Base-by-base conservation (phyloP, 2,797 vertebrate genomes). In the Syndactyla subalaris region DNA sequence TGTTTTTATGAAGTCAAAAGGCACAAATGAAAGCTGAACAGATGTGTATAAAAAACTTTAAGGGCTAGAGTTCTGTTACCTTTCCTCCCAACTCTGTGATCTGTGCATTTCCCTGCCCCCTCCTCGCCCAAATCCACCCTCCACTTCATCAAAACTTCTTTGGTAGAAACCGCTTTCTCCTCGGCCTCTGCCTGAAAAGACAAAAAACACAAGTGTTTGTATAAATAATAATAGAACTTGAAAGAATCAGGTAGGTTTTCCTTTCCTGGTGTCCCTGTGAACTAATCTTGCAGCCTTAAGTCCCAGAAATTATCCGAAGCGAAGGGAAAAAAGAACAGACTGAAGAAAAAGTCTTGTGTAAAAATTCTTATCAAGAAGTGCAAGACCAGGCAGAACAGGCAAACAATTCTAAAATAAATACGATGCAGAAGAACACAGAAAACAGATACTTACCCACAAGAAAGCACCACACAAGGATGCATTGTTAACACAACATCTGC, bases 121-220 rank as follows among this genome's bases (percentile, higher is more conserved):
- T 97, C 99, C 99, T 94, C 99, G 98, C 92, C 99, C 99, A 98
- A 99, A 99, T 90, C 99, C 98, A 95, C 98, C 99, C 97, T 99
- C 99, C 91, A 99, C 99, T 96, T 99, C 99, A 95, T 99, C 99
- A 98, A 99, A 99, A 98, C 99, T 99, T 99, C 99, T 99, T 99
- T 99, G 99, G 99, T 99, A 99, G 99, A 99, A 99, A 96, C 99
- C 99, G 97, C 99, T 98, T 95, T 99, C 99, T 97, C 99, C 99
- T 98, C 99, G 98, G 90, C 99, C 99, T 97, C 99, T 98, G 92
- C 99, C 99, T 99, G 97, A 95, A 97, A 96, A 93, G 97, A 97
- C 82, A 98, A 96, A 95, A 97, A 94, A 97, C 74, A 97, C 46
- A 97, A 96, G 46, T 48, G 38, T 88, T 93, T 62, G 93, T 82